Evolutionary conservation across 2,888 invertebrate species (phyloP).

Genomic region (Danaus chrysippus): DNA sequence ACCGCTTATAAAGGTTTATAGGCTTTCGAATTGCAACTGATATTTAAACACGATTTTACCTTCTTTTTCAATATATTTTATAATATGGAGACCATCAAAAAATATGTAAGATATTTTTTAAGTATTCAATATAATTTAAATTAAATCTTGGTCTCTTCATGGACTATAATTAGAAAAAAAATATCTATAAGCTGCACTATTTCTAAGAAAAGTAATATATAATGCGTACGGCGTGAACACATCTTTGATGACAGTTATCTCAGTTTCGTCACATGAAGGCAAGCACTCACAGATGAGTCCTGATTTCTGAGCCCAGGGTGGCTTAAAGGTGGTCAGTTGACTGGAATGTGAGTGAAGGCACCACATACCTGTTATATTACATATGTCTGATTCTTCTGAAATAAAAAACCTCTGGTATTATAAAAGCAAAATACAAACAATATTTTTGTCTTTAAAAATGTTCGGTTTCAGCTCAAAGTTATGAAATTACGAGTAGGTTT

Average conservation of each 20-base stretch:
- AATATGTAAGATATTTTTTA: no score
- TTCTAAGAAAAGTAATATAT: not conserved
- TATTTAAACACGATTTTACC: no score
- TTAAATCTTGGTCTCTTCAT: no score
- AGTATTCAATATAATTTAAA: no score
- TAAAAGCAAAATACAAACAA: not conserved
- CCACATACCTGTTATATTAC: slow-evolving; percentile 82
- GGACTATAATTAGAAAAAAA: no score
- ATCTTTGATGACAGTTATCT: slow-evolving; percentile 81
- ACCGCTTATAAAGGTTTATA: no score
- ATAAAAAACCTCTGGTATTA: slow-evolving; percentile 2
- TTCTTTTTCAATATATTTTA: no score
- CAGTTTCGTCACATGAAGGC: slow-evolving; percentile 85
- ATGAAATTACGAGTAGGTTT: no score
- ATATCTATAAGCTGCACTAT: no score
- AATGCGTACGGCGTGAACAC: slow-evolving; percentile 53
- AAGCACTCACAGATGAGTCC: slow-evolving; percentile 84
- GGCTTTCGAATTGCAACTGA: no score
- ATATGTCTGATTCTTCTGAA: slow-evolving; percentile 71
- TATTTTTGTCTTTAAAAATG: not conserved
- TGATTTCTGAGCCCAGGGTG: slow-evolving; percentile 80
- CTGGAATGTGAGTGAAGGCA: slow-evolving; percentile 81
- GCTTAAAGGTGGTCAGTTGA: slow-evolving; percentile 82
- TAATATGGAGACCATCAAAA: no score
- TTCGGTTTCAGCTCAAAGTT: no score